A percentile compares a stretch with the other conserved stretches of the same genome.
phyloP scores from a whole-genome alignment of 1,140 invertebrate species.

The Sitobion miscanthi region DNA sequence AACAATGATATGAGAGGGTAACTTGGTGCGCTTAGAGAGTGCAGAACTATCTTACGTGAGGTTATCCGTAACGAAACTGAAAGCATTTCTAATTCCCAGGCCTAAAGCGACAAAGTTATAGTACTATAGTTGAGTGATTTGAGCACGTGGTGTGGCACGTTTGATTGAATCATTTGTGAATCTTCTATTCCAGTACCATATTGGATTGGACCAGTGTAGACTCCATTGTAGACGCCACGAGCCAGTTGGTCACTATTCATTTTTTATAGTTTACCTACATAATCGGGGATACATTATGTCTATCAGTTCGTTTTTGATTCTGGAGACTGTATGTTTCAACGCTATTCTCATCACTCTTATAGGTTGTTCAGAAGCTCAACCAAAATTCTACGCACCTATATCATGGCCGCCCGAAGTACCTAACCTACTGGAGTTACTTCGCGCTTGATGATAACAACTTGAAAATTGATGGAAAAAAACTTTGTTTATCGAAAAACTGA shows the following conservation, averaged over 20 bases:
- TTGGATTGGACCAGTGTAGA: not conserved
- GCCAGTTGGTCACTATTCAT: not conserved
- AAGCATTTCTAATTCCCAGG: not conserved
- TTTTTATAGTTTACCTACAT: not conserved
- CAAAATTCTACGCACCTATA: not conserved
- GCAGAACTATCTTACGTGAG: not conserved
- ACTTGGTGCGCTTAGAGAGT: not conserved
- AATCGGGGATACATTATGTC: not conserved
- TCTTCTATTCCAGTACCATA: not conserved
- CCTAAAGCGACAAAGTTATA: not conserved
- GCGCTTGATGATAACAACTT: not conserved
- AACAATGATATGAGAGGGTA: not conserved
- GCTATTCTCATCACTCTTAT: not conserved
- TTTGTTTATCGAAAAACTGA: not conserved
- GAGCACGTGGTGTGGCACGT: too few species aligned
- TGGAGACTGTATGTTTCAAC: too few species aligned
- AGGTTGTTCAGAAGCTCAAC: not conserved
- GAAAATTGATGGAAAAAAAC: not conserved
- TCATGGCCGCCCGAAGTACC: not conserved
- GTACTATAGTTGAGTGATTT: not conserved
- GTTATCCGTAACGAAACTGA: not conserved
- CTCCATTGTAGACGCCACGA: not conserved
- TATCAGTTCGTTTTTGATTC: not conserved
- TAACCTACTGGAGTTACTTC: not conserved
- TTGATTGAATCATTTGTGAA: not conserved